Evolutionary conservation across 1,140 invertebrate genomes (phyloP).

Genomic region (Cotesia vestalis): DNA sequence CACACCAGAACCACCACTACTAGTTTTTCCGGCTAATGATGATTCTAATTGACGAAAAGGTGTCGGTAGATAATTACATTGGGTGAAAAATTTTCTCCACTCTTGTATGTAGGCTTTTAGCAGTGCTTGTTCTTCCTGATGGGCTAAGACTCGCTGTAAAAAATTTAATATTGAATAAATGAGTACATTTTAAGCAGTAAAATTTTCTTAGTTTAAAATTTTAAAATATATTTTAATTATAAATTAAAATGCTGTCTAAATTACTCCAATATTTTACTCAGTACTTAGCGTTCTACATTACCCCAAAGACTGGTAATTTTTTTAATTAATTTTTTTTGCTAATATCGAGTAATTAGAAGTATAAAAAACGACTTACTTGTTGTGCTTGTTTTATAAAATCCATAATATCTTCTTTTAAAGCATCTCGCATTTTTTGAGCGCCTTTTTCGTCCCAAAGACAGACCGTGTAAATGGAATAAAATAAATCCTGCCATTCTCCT

Average conservation of each 20-base stretch:
- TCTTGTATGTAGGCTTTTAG: constrained; percentile 95
- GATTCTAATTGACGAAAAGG: constrained; percentile 94
- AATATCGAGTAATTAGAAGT: background rate
- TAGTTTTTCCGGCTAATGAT: constrained; percentile 73
- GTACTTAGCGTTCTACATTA: no score
- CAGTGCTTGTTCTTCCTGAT: constrained; percentile 93
- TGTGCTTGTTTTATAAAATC: constrained; percentile 95
- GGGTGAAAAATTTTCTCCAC: constrained; percentile 98
- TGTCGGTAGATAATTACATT: constrained; percentile 95
- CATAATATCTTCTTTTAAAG: constrained; percentile 91
- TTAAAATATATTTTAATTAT: no score
- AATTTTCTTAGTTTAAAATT: no score
- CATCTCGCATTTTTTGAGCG: constrained; percentile 84
- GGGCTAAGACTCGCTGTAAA: constrained; percentile 80
- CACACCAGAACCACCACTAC: constrained; percentile 62
- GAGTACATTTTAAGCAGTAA: no score
- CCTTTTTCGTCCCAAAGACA: constrained; percentile 98
- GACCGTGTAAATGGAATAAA: constrained; percentile 93
- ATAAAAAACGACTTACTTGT: constrained; percentile 65
- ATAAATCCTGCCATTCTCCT: constrained; percentile 96
- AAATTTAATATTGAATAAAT: constrained; percentile 15
- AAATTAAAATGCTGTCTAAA: no score
- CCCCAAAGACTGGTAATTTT: no score
- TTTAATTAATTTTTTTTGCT: no score
- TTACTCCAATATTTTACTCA: no score